phyloP scores from a whole-genome alignment of 2,113 vertebrate genomes.

The Piaya cayana region DNA sequence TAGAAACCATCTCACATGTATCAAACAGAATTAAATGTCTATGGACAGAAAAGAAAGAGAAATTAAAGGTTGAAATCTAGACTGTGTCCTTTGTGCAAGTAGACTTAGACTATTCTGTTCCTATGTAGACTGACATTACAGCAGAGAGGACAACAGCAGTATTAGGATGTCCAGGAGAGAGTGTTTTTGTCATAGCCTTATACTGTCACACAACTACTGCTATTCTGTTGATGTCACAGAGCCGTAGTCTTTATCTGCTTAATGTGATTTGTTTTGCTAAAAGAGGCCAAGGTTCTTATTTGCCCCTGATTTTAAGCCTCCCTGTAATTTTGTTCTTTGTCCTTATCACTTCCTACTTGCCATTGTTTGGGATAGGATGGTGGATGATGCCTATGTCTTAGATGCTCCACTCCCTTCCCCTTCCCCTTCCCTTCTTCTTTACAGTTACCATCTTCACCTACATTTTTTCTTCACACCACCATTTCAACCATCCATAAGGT shows the following conservation, averaged over 20 bases:
- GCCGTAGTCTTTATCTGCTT: background rate
- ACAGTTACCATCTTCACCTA: background rate
- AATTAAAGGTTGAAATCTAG: background rate
- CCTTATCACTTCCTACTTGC: background rate
- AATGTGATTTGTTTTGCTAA: background rate
- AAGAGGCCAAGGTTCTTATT: background rate
- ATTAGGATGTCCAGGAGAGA: background rate
- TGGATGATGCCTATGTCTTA: background rate
- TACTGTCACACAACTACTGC: background rate
- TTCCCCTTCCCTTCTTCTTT: too few relatives aligned
- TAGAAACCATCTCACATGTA: background rate
- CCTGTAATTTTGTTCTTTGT: background rate
- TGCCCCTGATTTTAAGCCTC: background rate
- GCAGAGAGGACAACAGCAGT: background rate
- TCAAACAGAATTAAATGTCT: background rate
- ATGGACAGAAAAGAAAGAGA: background rate
- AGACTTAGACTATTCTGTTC: background rate
- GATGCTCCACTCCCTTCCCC: background rate
- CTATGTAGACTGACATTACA: background rate
- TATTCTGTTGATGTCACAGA: background rate
- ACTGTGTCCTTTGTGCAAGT: background rate
- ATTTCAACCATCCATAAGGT: background rate
- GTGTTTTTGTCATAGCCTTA: background rate
- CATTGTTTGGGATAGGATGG: background rate
- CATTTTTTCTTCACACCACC: background rate